Evolutionary conservation across 2,888 invertebrate genomes (phyloP), one percentile per base, ranked within the genome.

Genomic region (Philhelius pedissequus): DNA sequence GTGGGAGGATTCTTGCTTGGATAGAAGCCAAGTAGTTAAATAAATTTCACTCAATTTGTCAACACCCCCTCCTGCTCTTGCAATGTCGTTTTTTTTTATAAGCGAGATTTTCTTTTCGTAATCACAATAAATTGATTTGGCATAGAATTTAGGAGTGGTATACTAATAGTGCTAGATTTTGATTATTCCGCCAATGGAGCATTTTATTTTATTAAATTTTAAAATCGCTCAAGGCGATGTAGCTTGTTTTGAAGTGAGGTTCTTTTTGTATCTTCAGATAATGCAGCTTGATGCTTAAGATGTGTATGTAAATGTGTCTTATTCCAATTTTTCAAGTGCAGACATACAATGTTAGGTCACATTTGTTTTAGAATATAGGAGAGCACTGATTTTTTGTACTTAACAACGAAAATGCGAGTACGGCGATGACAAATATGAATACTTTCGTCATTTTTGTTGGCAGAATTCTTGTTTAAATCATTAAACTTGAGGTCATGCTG

Each of bases 111-210:
- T 32, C 8, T 40, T 54, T 32, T 20, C 48, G n/a, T 38, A 64
- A 56, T 58, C 38, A 58, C 3, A 64, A 32, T 75, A 64, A 81
- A 81, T 76, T 70, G 70, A 56, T 58, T 76, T 66, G 35, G 52
- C 66, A 48, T 64, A 22, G 48, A 48, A 20, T n/a, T n/a, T 9
- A 35, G 64, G 48, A 58, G 35, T 71, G 6, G 52, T 25, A n/a
- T n/a, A 30, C 48, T 66, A 71, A 48, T 71, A 66, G 35, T 15
- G n/a, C 56, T 35, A 15, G 30, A 32, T 60, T 58, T 45, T 4
- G 48, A 70, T 48, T 30, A 40, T 30, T 7, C 22, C 13, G 25
- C 25, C 48, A 62, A 45, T 45, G 9, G n/a, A 64, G 30, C 20
- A 30, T 15, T 18, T 13, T 30, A 13, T 64, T 27, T 20, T 20